Percentiles rank a stretch among this genome's conserved stretches.
Evolutionary conservation across 2,888 invertebrate species (phyloP).

Genomic region (Drosophila formosana): DNA sequence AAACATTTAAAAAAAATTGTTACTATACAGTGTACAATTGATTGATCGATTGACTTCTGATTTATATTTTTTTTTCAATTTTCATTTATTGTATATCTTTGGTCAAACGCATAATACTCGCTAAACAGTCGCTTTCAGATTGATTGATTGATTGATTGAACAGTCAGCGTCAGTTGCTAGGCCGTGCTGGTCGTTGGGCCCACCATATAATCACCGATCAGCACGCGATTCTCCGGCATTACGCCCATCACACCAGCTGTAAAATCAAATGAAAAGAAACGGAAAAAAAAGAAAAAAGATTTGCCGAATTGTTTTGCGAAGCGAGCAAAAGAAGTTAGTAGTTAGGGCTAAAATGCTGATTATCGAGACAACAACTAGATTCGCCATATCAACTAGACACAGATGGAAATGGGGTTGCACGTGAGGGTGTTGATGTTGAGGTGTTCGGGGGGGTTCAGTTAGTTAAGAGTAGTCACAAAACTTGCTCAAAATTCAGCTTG

Average conservation of each 20-base stretch:
- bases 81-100: slow-evolving; percentile 3
- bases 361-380: slow-evolving; percentile 20
- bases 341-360: slow-evolving; percentile 34
- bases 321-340: slow-evolving; percentile 38
- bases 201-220: slow-evolving; percentile 88
- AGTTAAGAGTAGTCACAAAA: slow-evolving; percentile 52
- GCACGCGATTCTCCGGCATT: slow-evolving; percentile 88
- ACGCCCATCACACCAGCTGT: slow-evolving; percentile 87
- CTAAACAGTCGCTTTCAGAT: slow-evolving; percentile 28
- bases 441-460: slow-evolving; percentile 9
- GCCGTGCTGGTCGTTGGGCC: slow-evolving; percentile 85
- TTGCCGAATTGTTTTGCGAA: slow-evolving; percentile 17
- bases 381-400: slow-evolving; percentile 77
- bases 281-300: slow-evolving; percentile 41
- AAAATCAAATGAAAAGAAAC: slow-evolving; percentile 35
- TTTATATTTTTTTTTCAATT: neutral
- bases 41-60: no score
- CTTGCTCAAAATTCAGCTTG: slow-evolving; percentile 21
- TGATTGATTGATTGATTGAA: slow-evolving; percentile 17
- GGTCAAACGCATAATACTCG: slow-evolving; percentile 59
- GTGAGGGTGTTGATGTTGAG: neutral
- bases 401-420: slow-evolving; percentile 30
- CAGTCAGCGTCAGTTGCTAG: slow-evolving; percentile 43
- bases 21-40: no score
- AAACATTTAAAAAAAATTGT: no score